Conservation (phyloP, 2,888 invertebrate genomes). For the Dromius quadrimaculatus region DNA sequence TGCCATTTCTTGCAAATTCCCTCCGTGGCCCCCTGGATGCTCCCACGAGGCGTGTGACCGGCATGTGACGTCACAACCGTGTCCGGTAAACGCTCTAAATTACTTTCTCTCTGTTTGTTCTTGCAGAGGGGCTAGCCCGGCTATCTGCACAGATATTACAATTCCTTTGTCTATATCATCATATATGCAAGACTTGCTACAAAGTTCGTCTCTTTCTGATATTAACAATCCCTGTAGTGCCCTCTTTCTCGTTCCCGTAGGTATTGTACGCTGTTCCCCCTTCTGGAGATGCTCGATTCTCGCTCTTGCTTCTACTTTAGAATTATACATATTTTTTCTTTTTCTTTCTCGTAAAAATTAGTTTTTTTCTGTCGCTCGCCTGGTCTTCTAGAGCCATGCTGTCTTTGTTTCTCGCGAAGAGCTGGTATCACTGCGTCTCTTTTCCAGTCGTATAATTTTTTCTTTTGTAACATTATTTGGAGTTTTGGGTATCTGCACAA, state of each 20-base stretch:
- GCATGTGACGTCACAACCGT: constrained; percentile 48
- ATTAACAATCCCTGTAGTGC: not conserved
- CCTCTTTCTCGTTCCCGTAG: constrained; percentile 60
- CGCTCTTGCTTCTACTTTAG: constrained; percentile 63
- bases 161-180: constrained; percentile 67
- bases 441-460: constrained; percentile 46
- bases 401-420: constrained; percentile 9
- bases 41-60: constrained; percentile 35
- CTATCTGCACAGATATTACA: constrained; percentile 65
- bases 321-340: constrained; percentile 65
- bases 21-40: not conserved
- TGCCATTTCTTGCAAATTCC: constrained; percentile 20
- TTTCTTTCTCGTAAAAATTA: constrained; percentile 62
- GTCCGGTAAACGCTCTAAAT: constrained; percentile 62
- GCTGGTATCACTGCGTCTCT: constrained; percentile 20
- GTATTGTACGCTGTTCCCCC: constrained; percentile 63
- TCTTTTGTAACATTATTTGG: constrained; percentile 49
- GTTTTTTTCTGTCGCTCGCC: constrained; percentile 59
- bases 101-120: constrained; percentile 62
- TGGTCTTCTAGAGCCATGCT: constrained; percentile 21
- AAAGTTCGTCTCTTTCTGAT: constrained; percentile 58
- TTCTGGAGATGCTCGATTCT: constrained; percentile 59
- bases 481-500: constrained; percentile 22
- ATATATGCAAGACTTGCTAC: constrained; percentile 67
- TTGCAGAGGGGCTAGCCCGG: constrained; percentile 57